Base-by-base conservation (phyloP, 2,113 vertebrate genomes). In the Tympanuchus pallidicinctus region DNA sequence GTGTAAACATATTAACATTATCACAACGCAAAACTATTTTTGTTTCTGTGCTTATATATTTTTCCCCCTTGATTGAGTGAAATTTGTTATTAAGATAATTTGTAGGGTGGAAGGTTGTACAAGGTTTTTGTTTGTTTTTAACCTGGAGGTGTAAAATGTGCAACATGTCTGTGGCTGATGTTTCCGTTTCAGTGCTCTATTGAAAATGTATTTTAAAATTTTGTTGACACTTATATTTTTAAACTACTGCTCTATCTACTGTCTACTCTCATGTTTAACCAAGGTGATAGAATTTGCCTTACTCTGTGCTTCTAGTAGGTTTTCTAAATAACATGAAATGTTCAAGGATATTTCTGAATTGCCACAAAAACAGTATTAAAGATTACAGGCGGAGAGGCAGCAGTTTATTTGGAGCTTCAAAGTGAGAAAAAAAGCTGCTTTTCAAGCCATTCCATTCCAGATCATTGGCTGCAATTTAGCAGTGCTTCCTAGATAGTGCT, bases 401-500 rank as follows among this genome's bases (percentile, higher is more conserved):
- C 36, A 74, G 80, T 54, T 83, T 90, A 24, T 59, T 10, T 70
- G 66, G 27, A 50, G 34, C 38, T 82, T 78, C 52, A 80, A 88
- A 92, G 66, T 24, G 73, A 88, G 36, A 56, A 63, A 78, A 81
- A 67, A 52, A 61, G 20, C 30, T 87, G 7, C 72, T 89, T 87
- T 89, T 91, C 30, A 89, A 87, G 24, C 32, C 67, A 76, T 22
- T 73, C 48, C 45, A 45, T 76, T 94, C 50, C 72, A 77, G 48
- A 85, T 20, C 65, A 70, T 36, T 42, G n/a, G 7, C 40, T 82
- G 67, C 78, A 88, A 89, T 94, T 91, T 86, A 75, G 32, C 15
- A 72, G 50, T 54, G 81, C 65, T 93, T 93, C 95, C 91, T 87
- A 78, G 74, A 83, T 79, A 67, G 43, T 40, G 91, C 52, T 93